Evolutionary conservation across 2,797 vertebrate species (phyloP), one percentile per base, ranked within the genome.

Genomic region (Linurgus olivaceus): DNA sequence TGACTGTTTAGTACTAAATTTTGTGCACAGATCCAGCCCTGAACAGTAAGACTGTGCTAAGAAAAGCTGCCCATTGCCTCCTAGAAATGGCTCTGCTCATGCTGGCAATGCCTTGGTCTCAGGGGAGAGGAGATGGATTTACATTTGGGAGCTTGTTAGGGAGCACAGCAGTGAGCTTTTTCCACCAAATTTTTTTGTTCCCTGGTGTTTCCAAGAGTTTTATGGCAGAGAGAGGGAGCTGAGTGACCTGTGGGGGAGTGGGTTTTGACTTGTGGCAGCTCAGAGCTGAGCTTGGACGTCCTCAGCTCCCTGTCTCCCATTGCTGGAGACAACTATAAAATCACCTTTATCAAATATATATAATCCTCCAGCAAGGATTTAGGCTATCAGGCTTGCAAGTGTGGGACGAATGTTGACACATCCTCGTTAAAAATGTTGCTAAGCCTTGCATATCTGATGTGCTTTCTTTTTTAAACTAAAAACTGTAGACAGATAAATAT

Each of bases 381-480:
- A 66, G 86, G 55, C 83, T 86, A 82, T 87, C 86, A 51, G 61
- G 54, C 33, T 92, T 91, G 86, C 66, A 74, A 93, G 76, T 35
- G 50, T 83, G 81, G 88, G 87, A 95, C 10, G 51, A 83, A 88
- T 17, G 79, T 86, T 93, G 90, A 88, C 75, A 37, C 25, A 18
- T 71, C 2, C 23, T 74, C 5, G 72, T 88, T 86, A 93, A 93
- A 95, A 95, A 86, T 38, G 35, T 51, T 91, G 70, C 87, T 86
- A 77, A 80, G 86, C 86, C 88, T 91, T 68, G 65, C 75, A 31
- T 80, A 67, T 83, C 75, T 90, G 85, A 85, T 93, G 66, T 10
- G 65, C 82, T 93, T 92, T 92, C 89, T 62, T 87, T 91, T 87
- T 80, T 66, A 86, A 51, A 66, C 62, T 42, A 38, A 86, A 86